Evolutionary conservation across 2,888 invertebrate species (phyloP), one percentile per base, ranked within the genome.

Genomic region (Steinernema carpocapsae): DNA sequence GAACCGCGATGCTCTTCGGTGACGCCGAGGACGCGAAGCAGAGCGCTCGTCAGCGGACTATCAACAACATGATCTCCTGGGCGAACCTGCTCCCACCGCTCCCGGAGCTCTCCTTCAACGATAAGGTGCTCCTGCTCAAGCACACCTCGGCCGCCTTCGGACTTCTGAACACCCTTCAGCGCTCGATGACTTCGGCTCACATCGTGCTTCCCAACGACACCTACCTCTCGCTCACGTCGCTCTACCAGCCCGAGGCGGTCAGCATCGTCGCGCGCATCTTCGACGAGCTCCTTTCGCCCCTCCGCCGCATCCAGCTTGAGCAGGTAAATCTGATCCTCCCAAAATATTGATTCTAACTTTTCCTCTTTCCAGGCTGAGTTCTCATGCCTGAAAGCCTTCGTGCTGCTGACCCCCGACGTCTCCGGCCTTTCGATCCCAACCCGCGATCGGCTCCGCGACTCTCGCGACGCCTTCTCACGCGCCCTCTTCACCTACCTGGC

Each of bases 11-110:
- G 43, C 72, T 26, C 48, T 46, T 29, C 52, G 43, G 42, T 6
- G 64, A 64, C n/a, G 19, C 72, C 42, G 52, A 22, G 24, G 6
- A 42, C 43, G 71, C 37, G 6, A 71, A 43, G 71, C 45, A 75
- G 74, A 79, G 72, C 70, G 76, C 80, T 29, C 72, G 83, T 26
- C 84, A 85, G 45, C 71, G 81, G 48, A 77, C 81, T 0, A 78
- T 86, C 32, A 79, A 80, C 52, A 75, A 78, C 46, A 64, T 86
- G 75, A 82, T 86, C 64, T 78, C 80, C 17, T 86, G 86, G 86
- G 80, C 86, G 29, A 84, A 82, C 43, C 78, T 83, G 80, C 79
- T 86, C 37, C 84, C 85, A 75, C 86, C 86, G 10, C 80, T 86
- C 29, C 80, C 82, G 7, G 85, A 85, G 70, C 74, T 86, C 14